phyloP scores from a whole-genome alignment of 2,113 vertebrate genomes.

The Pluvianellus socialis region DNA sequence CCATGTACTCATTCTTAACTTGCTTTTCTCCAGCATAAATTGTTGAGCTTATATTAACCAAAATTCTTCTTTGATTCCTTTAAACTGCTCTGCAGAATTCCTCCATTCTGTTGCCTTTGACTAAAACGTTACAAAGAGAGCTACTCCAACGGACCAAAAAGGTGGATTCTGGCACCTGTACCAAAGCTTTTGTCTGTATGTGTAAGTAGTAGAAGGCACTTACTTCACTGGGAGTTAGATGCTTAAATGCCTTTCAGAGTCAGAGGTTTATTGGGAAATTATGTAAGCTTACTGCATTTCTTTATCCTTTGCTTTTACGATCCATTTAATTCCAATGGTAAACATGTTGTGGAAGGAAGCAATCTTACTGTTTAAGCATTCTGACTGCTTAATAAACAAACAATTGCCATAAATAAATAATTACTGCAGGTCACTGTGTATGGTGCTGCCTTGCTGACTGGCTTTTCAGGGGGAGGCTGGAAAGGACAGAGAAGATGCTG shows the following conservation, averaged over 20 bases:
- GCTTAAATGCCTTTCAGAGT: background rate
- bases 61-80: background rate
- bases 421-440: background rate
- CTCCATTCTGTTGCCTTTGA: background rate
- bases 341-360: background rate
- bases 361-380: background rate
- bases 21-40: background rate
- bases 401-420: background rate
- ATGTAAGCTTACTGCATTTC: background rate
- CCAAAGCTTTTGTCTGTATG: background rate
- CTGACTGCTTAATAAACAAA: background rate
- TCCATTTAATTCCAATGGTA: background rate
- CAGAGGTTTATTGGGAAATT: background rate
- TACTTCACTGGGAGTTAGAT: background rate
- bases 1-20: background rate
- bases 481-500: background rate
- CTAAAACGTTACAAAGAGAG: background rate
- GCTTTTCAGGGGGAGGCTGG: background rate
- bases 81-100: background rate
- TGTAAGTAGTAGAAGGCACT: background rate
- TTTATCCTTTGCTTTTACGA: background rate
- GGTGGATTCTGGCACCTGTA: background rate
- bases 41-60: background rate
- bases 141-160: background rate
- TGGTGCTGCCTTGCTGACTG: background rate